These are phyloP conservation scores for Pseudolaguvia tuberculata DNA, from an alignment of 2,113 vertebrate genomes.

Conservation along the genomic window DNA sequence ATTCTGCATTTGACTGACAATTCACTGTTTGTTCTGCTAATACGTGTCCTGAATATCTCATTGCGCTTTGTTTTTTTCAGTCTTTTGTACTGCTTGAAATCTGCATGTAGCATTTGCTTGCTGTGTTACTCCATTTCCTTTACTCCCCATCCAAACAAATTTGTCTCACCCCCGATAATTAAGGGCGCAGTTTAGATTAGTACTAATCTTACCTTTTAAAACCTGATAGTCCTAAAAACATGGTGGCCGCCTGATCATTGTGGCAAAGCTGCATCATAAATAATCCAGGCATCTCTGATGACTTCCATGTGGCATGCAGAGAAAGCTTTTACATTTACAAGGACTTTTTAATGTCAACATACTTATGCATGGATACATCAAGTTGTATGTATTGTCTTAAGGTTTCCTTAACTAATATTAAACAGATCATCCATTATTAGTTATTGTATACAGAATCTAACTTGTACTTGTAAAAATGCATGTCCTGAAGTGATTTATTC, in stretches of 20 bases:
- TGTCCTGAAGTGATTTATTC: neutral
- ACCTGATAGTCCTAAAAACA: neutral
- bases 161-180: constrained; percentile 33
- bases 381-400: neutral
- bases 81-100: constrained; percentile 7
- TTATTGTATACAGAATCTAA: neutral
- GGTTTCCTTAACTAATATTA: neutral
- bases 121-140: constrained; percentile 33
- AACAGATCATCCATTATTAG: neutral
- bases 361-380: neutral
- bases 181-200: constrained; percentile 33
- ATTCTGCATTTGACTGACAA: constrained; percentile 3
- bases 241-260: neutral
- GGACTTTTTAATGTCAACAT: neutral
- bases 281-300: neutral
- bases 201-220: constrained; percentile 4
- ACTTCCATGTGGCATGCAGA: neutral
- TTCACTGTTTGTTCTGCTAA: neutral
- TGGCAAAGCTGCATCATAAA: constrained; percentile 11
- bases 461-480: neutral
- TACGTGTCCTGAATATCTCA: constrained; percentile 22
- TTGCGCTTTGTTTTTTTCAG: constrained; percentile 25
- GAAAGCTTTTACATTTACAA: constrained; percentile 3
- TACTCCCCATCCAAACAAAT: constrained; percentile 40
- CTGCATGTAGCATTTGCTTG: constrained; percentile 23